Evolutionary conservation across 2,888 invertebrate species (phyloP).

Genomic region (Hemicrepidius hirtus): DNA sequence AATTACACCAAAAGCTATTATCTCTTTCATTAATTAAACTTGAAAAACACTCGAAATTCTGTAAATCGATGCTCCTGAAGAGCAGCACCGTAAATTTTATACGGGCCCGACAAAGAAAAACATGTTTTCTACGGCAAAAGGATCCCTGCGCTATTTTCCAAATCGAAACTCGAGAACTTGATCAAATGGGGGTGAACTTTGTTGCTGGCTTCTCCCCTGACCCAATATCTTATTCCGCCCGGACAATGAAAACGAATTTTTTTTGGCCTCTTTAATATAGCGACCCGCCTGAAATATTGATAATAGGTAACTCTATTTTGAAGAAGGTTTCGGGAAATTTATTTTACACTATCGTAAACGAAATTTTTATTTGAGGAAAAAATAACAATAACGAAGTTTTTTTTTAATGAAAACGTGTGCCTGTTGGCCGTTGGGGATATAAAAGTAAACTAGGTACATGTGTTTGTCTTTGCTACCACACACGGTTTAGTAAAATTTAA

Average conservation of each 20-base stretch:
- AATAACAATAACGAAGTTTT: not conserved
- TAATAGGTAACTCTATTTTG: slow-evolving; percentile 34
- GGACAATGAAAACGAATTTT: slow-evolving; percentile 30
- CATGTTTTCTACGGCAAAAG: slow-evolving; percentile 30
- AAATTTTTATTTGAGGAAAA: not conserved
- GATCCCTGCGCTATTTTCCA: slow-evolving; percentile 27
- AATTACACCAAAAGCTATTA: slow-evolving; percentile 3
- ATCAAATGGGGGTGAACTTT: slow-evolving; percentile 18
- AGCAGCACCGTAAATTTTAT: slow-evolving; percentile 14
- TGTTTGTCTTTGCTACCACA: too few relatives aligned
- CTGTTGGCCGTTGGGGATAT: too few relatives aligned
- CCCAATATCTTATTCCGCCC: slow-evolving; percentile 30
- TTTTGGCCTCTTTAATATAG: slow-evolving; percentile 32
- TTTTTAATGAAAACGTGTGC: too few relatives aligned
- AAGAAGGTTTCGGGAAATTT: slow-evolving; percentile 23
- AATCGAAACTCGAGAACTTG: slow-evolving; percentile 25
- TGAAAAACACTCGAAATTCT: not conserved
- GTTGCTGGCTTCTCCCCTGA: slow-evolving; percentile 24
- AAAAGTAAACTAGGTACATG: too few relatives aligned
- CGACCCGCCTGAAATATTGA: slow-evolving; percentile 31
- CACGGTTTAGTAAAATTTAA: too few relatives aligned
- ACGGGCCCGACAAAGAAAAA: slow-evolving; percentile 2
- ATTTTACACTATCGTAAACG: slow-evolving; percentile 29
- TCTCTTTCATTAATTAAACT: slow-evolving; percentile 23
- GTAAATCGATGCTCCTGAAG: slow-evolving; percentile 11